These are phyloP conservation scores for Mustelus asterias DNA, from an alignment of 2,113 vertebrate species.

Conservation along the genomic window DNA sequence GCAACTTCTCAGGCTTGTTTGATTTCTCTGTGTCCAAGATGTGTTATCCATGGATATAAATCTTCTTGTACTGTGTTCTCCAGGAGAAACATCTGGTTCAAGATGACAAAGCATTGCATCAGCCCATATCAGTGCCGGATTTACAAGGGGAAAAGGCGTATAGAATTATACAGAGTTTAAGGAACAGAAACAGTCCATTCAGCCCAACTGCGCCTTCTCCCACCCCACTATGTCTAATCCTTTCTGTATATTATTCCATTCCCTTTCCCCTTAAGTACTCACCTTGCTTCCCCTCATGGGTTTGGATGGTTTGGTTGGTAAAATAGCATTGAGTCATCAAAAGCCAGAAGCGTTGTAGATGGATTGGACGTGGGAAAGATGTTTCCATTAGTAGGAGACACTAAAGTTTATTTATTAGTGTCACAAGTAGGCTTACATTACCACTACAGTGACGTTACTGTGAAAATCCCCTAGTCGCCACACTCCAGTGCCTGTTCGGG, in stretches of 20 bases:
- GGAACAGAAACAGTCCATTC: not conserved
- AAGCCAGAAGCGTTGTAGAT: not conserved
- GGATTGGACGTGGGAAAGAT: not conserved
- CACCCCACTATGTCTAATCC: not conserved
- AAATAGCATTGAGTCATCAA: not conserved
- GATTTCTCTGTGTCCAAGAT: not conserved
- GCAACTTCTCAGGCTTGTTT: constrained; percentile 10
- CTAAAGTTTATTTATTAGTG: too few species aligned
- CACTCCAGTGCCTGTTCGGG: too few species aligned
- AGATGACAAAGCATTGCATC: not conserved
- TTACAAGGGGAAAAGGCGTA: not conserved
- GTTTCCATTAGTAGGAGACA: too few species aligned
- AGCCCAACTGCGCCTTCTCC: not conserved
- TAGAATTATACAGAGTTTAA: not conserved
- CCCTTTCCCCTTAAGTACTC: not conserved
- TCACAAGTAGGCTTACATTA: too few species aligned
- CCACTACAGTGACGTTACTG: too few species aligned
- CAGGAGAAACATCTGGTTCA: not conserved
- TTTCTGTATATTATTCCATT: not conserved
- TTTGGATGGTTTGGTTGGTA: not conserved
- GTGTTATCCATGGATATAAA: not conserved
- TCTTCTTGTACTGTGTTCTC: not conserved
- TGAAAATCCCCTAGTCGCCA: too few species aligned
- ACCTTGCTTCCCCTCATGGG: not conserved
- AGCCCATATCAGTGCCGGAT: not conserved